Evolutionary conservation across 2,888 invertebrate species (phyloP).

Genomic region (Drosophila lutescens): DNA sequence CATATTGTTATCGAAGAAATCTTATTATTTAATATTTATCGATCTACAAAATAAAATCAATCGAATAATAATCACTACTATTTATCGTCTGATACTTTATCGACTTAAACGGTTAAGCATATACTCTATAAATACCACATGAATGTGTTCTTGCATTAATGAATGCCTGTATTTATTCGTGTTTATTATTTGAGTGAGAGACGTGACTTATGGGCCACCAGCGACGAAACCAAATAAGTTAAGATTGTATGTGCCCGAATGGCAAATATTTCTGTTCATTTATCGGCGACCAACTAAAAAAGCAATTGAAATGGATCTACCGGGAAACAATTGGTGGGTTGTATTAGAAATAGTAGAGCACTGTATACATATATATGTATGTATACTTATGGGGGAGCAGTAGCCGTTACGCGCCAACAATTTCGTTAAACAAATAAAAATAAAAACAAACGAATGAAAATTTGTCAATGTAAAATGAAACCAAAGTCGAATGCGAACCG

Average conservation of each 20-base stretch:
- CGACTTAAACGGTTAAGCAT: background rate
- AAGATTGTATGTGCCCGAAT: constrained; percentile 66
- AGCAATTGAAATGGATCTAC: constrained; percentile 12
- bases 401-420: constrained; percentile 24
- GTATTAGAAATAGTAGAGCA: constrained; percentile 6
- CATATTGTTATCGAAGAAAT: too few relatives aligned
- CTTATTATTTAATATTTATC: background rate
- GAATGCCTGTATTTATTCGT: constrained; percentile 11
- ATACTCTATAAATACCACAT: background rate
- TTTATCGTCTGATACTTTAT: background rate
- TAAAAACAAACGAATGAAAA: constrained; percentile 4
- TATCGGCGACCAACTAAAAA: constrained; percentile 45
- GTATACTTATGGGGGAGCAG: background rate
- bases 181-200: constrained; percentile 18
- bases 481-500: constrained; percentile 4
- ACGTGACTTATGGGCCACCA: constrained; percentile 63
- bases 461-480: constrained; percentile 28
- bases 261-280: constrained; percentile 58
- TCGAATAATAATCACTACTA: background rate
- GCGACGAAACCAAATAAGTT: constrained; percentile 23
- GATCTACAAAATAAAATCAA: background rate
- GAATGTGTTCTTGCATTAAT: constrained; percentile 7
- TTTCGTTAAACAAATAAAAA: constrained; percentile 9
- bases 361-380: background rate
- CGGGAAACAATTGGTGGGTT: constrained; percentile 15